Conservation (phyloP, 2,113 vertebrate species). For the Morphnarchus princeps region DNA sequence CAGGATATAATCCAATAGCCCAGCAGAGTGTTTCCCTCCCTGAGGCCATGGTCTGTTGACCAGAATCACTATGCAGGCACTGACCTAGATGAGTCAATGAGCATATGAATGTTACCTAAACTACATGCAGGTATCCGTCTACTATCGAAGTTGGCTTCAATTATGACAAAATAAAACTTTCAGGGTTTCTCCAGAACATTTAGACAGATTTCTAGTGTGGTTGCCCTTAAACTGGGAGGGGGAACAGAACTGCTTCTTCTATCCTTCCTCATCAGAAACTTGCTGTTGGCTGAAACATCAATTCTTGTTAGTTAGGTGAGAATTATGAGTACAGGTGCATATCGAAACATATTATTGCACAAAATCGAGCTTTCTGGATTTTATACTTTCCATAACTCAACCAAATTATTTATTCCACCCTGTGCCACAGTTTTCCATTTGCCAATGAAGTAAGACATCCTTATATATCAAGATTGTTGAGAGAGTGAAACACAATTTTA, state of each 20-base stretch:
- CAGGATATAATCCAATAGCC: neutral
- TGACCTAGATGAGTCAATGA: neutral
- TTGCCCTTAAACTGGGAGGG: neutral
- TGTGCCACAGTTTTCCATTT: neutral
- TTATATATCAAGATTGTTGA: neutral
- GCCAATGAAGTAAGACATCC: neutral
- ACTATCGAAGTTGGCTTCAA: neutral
- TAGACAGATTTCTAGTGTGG: neutral
- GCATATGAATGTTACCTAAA: neutral
- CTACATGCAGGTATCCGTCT: neutral
- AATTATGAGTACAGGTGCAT: neutral
- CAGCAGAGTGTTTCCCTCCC: neutral
- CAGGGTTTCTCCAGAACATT: neutral
- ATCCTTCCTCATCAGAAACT: neutral
- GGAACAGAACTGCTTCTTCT: neutral
- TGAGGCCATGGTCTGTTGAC: neutral
- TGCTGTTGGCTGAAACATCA: neutral
- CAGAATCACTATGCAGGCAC: neutral
- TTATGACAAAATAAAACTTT: neutral
- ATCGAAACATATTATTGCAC: neutral
- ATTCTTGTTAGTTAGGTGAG: neutral
- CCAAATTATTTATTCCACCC: neutral
- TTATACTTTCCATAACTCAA: neutral
- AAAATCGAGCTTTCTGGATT: neutral
- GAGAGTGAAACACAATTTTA: neutral